Percentiles rank a stretch among this genome's conserved stretches.
Evolutionary conservation across 2,888 invertebrate genomes (phyloP).

Genomic region (Mythimna impura): DNA sequence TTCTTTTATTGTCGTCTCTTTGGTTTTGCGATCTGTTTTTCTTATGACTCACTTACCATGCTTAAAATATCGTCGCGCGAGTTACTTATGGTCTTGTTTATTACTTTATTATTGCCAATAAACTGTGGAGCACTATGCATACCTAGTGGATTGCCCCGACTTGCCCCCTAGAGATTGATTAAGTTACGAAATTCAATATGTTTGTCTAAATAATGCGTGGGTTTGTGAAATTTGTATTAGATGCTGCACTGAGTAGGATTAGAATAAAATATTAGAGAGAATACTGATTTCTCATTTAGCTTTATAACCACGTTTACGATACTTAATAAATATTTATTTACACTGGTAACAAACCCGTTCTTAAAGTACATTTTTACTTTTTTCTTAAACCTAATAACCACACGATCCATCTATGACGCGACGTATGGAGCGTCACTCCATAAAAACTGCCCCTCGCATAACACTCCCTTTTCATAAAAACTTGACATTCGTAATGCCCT

Average conservation of each 20-base stretch:
- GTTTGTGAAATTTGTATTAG: constrained; percentile 32
- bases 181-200: constrained; percentile 49
- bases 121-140: constrained; percentile 32
- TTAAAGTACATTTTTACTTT: constrained; percentile 5
- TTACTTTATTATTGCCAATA: constrained; percentile 60
- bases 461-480: constrained; percentile 40
- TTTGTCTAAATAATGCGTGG: constrained; percentile 48
- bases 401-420: constrained; percentile 7
- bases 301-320: constrained; percentile 31
- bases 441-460: constrained; percentile 41
- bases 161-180: constrained; percentile 30
- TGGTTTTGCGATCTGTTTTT: constrained; percentile 79
- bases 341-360: constrained; percentile 6
- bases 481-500: constrained; percentile 38
- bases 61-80: constrained; percentile 74
- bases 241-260: constrained; percentile 31
- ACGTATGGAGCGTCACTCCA: constrained; percentile 1
- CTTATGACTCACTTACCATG: constrained; percentile 84
- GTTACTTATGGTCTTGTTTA: constrained; percentile 65
- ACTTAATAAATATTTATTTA: constrained; percentile 35
- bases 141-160: constrained; percentile 14
- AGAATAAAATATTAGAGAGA: constrained; percentile 29
- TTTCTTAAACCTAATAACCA: neutral
- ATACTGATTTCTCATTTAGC: constrained; percentile 29
- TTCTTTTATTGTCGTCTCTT: constrained; percentile 83